Evolutionary conservation across 2,888 invertebrate species (phyloP).

Genomic region (Lasioglossum malachurum): DNA sequence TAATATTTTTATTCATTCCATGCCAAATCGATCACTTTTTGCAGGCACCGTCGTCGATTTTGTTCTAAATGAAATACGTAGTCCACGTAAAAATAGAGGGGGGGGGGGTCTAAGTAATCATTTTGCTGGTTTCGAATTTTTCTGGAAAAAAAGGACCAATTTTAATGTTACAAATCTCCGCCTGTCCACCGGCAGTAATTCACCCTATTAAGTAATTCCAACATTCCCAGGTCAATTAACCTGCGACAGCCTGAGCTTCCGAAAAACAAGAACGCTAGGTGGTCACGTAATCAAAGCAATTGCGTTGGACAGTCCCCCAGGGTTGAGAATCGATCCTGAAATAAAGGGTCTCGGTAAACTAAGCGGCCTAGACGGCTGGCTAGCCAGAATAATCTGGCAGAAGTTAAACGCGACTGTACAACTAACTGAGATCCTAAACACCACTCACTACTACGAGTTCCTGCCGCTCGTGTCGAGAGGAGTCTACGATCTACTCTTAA

Average conservation of each 20-base stretch:
- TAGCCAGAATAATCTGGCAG: background rate
- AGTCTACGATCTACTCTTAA: constrained; percentile 50
- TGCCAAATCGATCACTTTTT: no score
- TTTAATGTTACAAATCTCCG: no score
- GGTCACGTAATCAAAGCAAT: constrained; percentile 36
- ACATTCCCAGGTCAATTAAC: constrained; percentile 22
- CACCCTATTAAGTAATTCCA: no score
- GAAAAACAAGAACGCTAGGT: constrained; percentile 47
- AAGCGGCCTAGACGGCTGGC: constrained; percentile 48
- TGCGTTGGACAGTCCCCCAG: constrained; percentile 34
- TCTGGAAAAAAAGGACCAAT: no score
- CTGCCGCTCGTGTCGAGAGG: background rate
- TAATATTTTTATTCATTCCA: no score
- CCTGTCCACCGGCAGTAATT: no score
- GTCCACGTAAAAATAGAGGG: no score
- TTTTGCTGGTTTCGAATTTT: no score
- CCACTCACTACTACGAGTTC: background rate
- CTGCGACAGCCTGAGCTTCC: constrained; percentile 50
- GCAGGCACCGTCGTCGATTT: no score
- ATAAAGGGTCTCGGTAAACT: constrained; percentile 17
- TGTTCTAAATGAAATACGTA: no score
- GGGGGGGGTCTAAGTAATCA: no score
- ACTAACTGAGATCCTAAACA: constrained; percentile 10
- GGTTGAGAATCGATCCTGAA: constrained; percentile 16
- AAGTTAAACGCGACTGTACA: constrained; percentile 33